These are phyloP conservation scores for Edolisoma coerulescens DNA, from an alignment of 2,113 vertebrate species.

Conservation along the genomic window DNA sequence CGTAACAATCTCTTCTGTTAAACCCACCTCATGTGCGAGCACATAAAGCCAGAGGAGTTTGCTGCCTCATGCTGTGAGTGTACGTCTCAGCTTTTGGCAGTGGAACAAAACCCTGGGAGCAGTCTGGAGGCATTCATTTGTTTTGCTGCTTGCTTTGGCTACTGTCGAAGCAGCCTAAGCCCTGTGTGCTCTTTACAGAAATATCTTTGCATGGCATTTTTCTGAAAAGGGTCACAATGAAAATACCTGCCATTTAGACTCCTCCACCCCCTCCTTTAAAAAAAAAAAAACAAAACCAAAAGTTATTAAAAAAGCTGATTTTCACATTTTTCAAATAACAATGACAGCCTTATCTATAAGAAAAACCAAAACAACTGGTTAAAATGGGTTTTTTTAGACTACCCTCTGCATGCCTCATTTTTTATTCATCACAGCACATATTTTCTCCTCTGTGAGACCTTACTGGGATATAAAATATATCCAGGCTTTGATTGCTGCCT, in stretches of 20 bases:
- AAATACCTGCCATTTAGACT: neutral
- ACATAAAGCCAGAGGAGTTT: constrained; percentile 11
- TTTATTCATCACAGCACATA: neutral
- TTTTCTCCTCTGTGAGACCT: neutral
- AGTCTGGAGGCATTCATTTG: constrained; percentile 6
- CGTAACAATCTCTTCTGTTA: neutral
- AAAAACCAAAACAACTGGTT: neutral
- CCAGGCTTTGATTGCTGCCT: neutral
- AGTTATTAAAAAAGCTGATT: neutral
- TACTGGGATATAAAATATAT: neutral
- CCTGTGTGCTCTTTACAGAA: neutral
- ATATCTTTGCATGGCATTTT: neutral
- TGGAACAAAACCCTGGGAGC: constrained; percentile 51
- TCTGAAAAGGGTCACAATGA: neutral
- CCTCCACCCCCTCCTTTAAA: neutral
- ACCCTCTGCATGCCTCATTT: neutral
- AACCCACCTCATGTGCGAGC: neutral
- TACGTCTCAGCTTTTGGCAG: constrained; percentile 12
- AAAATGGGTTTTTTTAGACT: neutral
- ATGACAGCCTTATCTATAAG: neutral
- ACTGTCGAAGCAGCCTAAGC: neutral
- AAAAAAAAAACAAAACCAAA: neutral
- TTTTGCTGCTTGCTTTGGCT: constrained; percentile 58
- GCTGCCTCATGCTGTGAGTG: constrained; percentile 55
- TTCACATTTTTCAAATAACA: neutral